Evolutionary conservation across 2,888 invertebrate species (phyloP).

Genomic region (Cephus rjabovi): DNA sequence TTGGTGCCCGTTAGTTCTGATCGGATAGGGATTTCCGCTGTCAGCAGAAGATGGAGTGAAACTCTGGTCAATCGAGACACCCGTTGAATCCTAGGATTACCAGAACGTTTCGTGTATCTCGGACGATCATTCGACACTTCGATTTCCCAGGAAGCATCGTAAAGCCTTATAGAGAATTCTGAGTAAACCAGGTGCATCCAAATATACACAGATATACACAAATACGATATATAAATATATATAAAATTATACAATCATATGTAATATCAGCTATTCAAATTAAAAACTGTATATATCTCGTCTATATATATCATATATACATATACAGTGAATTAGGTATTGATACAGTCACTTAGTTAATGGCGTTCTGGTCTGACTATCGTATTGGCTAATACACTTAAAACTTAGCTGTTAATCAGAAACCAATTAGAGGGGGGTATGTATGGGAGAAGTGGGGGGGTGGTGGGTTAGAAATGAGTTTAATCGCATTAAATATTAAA

Average conservation of each 20-base stretch:
- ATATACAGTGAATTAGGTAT: neutral
- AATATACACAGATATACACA: neutral
- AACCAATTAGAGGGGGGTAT: slow-evolving; percentile 61
- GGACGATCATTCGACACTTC: slow-evolving; percentile 29
- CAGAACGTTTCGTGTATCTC: slow-evolving; percentile 38
- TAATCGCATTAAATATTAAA: slow-evolving; percentile 65
- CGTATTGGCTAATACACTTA: slow-evolving; percentile 36
- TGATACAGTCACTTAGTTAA: neutral
- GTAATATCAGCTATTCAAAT: neutral
- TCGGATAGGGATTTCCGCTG: slow-evolving; percentile 61
- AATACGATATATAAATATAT: neutral
- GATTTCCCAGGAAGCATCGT: slow-evolving; percentile 16
- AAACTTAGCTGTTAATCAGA: slow-evolving; percentile 62
- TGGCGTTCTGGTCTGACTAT: neutral
- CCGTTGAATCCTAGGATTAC: slow-evolving; percentile 62
- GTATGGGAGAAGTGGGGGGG: neutral
- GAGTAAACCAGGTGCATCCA: neutral
- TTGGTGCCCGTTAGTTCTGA: slow-evolving; percentile 37
- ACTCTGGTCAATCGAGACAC: slow-evolving; percentile 62
- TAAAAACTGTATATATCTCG: neutral
- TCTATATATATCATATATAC: neutral
- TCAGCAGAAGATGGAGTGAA: slow-evolving; percentile 67
- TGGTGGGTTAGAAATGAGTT: slow-evolving; percentile 54
- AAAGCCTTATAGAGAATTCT: neutral
- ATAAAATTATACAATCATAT: too few relatives aligned